Evolutionary conservation across 1,140 invertebrate genomes (phyloP), one percentile per base, ranked within the genome.

Genomic region (Saccostrea echinata): DNA sequence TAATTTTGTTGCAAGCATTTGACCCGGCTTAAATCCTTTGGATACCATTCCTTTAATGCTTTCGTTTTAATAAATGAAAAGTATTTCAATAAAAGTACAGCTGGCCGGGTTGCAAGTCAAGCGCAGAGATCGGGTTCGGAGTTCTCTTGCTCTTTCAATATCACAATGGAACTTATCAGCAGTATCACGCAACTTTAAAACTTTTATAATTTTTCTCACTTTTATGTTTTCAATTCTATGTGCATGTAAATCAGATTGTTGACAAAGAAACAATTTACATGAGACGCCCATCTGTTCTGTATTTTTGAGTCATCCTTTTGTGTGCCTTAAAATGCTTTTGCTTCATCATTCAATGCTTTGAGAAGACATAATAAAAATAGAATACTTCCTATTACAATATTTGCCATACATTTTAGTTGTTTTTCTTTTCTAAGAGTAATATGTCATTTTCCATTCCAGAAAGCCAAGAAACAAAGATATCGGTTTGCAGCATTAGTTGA

Each of bases 401-500:
- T 43, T 43, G 43, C 43, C 43, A 2, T 43, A 43, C 43, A 43
- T 43, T 43, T 43, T 43, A 43, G 6, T 43, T 43, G 43, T 43
- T 43, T 43, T 11, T 18, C 27, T 18, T 0, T 33, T 30, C 16
- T 35, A 12, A 76, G 16, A 52, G 24, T 81, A 24, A 52, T 16
- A 52, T 35, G 57, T 68, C 61, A n/a, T 89, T 24, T 52, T 84
- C 1, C 35, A 55, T 92, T 92, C 18, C 91, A 94, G 94, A 88
- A 85, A 43, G 89, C 87, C 0, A 92, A 91, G 88, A 93, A 93
- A 57, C 90, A 92, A 61, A 91, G 94, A 43, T 95, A 96, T 88
- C 92, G 95, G 27, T 96, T 96, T 89, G 94, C 94, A 83, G 80
- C 95, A 16, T 87, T 96, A 0, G 86, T 96, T 6, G 92, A 94